phyloP scores from a whole-genome alignment of 2,888 invertebrate species.

The Pecten maximus region DNA sequence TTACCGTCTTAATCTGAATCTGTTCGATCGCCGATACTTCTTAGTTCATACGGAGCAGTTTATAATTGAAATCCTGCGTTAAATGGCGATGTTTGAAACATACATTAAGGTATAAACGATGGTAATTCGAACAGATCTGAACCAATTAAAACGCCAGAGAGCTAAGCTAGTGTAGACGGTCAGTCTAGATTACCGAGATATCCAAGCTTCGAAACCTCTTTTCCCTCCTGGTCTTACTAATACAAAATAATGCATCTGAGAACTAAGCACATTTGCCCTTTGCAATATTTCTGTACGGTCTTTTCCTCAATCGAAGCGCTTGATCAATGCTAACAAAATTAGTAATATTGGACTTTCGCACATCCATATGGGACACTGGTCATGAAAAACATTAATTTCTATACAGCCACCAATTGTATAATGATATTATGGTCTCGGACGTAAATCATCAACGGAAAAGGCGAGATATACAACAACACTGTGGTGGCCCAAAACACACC shows the following conservation, averaged over 20 bases:
- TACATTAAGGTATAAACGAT: too few species aligned
- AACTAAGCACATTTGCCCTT: neutral
- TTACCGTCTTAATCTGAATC: neutral
- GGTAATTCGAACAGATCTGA: neutral
- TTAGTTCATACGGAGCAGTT: too few species aligned
- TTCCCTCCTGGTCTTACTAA: neutral
- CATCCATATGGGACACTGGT: slow-evolving; percentile 1
- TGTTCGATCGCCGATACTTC: neutral
- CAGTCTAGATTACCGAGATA: neutral
- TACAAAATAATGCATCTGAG: neutral
- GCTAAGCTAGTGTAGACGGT: neutral
- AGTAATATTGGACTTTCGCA: slow-evolving; percentile 2
- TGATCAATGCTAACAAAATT: slow-evolving; percentile 10
- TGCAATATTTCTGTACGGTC: neutral
- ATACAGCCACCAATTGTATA: neutral
- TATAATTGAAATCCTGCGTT: too few species aligned
- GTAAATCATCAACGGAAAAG: neutral
- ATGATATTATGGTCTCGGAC: neutral
- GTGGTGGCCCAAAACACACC: too few species aligned
- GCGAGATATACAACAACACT: neutral
- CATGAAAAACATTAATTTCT: neutral
- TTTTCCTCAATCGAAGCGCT: neutral
- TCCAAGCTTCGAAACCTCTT: neutral
- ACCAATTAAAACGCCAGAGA: neutral
- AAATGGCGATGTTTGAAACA: too few species aligned